Evolutionary conservation across 1,140 invertebrate genomes (phyloP).

Genomic region (Drosophila quadrilineata): DNA sequence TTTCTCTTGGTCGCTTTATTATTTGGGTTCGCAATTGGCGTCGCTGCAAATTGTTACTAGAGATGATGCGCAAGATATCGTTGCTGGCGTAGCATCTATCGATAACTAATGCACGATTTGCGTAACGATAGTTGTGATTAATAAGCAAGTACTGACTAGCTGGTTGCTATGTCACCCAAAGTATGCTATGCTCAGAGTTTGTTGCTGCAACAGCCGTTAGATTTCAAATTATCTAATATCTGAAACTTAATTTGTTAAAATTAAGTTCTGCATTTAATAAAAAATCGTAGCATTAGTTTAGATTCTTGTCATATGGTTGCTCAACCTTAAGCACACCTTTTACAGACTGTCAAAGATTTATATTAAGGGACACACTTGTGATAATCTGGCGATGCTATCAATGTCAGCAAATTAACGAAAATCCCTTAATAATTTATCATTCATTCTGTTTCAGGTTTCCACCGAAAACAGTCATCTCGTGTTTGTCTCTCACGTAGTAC

Average conservation of each 20-base stretch:
- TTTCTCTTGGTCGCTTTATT: constrained; percentile 29
- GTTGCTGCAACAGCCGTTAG: not conserved
- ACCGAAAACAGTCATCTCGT: constrained; percentile 1
- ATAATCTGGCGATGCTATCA: constrained; percentile 69
- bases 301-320: not conserved
- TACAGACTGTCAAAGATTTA: no score
- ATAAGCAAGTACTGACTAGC: no score
- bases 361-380: constrained; percentile 21
- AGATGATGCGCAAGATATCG: no score
- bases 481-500: not conserved
- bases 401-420: constrained; percentile 78
- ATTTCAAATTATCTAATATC: not conserved
- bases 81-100: not conserved
- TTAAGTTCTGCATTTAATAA: not conserved
- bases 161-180: not conserved
- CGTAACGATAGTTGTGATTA: not conserved
- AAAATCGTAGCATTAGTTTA: not conserved
- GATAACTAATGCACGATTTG: not conserved
- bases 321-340: no score
- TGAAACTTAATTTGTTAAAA: not conserved
- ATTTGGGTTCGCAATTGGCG: constrained; percentile 25
- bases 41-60: constrained; percentile 25
- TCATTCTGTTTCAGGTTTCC: constrained; percentile 47
- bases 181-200: not conserved
- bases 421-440: constrained; percentile 77